phyloP scores from a whole-genome alignment of 2,797 vertebrate genomes.

The Geotria australis region DNA sequence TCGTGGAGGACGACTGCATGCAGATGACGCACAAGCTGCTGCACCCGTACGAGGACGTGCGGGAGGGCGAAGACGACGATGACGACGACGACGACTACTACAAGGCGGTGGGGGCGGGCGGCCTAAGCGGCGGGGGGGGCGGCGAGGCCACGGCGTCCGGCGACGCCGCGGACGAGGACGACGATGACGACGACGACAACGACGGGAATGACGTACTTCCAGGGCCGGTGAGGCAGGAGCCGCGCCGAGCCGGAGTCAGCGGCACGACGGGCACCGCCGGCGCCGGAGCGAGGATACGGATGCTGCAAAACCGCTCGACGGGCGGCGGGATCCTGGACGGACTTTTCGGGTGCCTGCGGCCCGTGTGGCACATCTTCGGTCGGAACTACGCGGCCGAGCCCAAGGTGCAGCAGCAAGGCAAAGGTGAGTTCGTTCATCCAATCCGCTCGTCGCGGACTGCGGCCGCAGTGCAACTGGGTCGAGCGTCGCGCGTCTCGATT shows the following conservation, averaged over 20 bases:
- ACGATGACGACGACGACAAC: conserved; percentile 5
- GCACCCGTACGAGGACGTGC: no score
- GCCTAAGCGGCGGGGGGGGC: conserved; percentile 9
- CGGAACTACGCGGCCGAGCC: conserved; percentile 92
- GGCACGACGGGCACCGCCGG: no score
- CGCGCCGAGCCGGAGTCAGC: conserved; percentile 2
- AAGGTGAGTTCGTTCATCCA: conserved; percentile 2
- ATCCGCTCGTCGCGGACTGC: no score
- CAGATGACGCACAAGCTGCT: no score
- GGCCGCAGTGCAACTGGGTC: no score
- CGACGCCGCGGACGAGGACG: conserved; percentile 14
- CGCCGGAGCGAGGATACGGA: no score
- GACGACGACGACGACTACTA: no score
- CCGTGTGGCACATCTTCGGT: conserved; percentile 95
- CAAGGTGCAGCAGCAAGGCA: conserved; percentile 92
- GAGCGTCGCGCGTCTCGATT: no score
- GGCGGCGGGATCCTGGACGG: conserved; percentile 73
- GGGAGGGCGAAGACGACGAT: no score
- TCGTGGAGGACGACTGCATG: no score
- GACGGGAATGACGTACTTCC: conserved; percentile 3
- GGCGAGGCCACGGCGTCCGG: conserved; percentile 14
- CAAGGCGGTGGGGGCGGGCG: no score
- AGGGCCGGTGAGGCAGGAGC: conserved; percentile 5
- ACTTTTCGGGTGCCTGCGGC: conserved; percentile 75
- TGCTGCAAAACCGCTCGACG: background rate